These are phyloP conservation scores for Hydrotaea diabolus DNA, from an alignment of 2,888 invertebrate genomes.

Conservation along the genomic window DNA sequence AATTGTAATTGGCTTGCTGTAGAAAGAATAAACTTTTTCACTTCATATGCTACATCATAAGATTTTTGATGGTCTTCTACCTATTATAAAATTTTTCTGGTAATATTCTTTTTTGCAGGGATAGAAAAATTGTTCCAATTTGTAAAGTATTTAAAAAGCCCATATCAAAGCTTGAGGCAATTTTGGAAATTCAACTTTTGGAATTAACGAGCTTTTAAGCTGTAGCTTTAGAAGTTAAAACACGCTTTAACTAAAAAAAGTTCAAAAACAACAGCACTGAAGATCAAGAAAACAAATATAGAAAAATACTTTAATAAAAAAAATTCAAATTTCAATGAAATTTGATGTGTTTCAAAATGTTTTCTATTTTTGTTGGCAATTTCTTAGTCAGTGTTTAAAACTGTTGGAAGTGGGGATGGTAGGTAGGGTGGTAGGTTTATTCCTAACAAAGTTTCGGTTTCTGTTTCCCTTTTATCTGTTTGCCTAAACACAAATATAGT, in stretches of 20 bases:
- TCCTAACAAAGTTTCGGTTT: conserved; percentile 41
- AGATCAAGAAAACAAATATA: conserved; percentile 27
- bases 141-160: too few species aligned
- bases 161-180: too few species aligned
- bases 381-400: neutral
- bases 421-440: neutral
- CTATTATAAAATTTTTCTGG: too few species aligned
- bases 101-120: too few species aligned
- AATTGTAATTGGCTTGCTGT: too few species aligned
- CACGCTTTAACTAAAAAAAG: conserved; percentile 44
- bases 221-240: conserved; percentile 29
- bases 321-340: neutral
- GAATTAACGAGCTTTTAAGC: too few species aligned
- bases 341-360: conserved; percentile 33
- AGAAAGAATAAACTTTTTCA: too few species aligned
- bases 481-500: conserved; percentile 56
- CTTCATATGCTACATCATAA: too few species aligned
- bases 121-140: neutral
- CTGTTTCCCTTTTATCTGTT: conserved; percentile 38
- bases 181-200: too few species aligned
- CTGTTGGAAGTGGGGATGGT: neutral
- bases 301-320: conserved; percentile 38
- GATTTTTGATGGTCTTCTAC: neutral
- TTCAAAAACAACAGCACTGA: neutral
- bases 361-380: conserved; percentile 18